Evolutionary conservation across 2,113 vertebrate species (phyloP), one percentile per base, ranked within the genome.

Genomic region (Tricholaema leucomelas): DNA sequence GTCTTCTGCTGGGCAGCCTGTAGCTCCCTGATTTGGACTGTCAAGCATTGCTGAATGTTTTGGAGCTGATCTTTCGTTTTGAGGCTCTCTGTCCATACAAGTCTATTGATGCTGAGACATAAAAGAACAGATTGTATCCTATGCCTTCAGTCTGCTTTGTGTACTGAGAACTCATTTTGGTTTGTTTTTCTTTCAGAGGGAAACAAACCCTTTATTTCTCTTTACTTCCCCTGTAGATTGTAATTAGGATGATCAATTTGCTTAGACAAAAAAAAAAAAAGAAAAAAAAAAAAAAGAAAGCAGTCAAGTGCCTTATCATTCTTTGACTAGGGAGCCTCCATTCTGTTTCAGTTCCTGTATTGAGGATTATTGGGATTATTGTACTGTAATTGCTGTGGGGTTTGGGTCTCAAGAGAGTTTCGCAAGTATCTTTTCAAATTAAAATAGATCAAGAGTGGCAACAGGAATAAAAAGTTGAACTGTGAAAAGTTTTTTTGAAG

Each of bases 381-480:
- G 20, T 89, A 77, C 25, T 52, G 61, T 65, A 92, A 96, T 96
- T 93, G 77, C 46, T 77, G 27, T 35, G 55, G 6, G 1, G 18
- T 87, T 94, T 87, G 66, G 58, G n/a, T 72, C 73, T 93, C 67
- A 42, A 61, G 54, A 90, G 72, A 64, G 23, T 50, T 59, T 89
- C 55, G 50, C 27, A 91, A 84, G 42, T 81, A 89, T 44, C 15
- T 92, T 94, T 93, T 94, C 35, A 82, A 93, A 91, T 48, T 27
- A 81, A 79, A 95, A 93, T 64, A 91, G 56, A 59, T 73, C 42
- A 71, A 69, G 50, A 14, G 36, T 74, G 80, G 60, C 42, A 92
- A 70, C 19, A 79, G 36, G 10, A 92, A 84, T 86, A 76, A 91
- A 92, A 93, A 75, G 20, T 85, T 84, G 21, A 40, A 44, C 27